Conservation (phyloP, 2,797 vertebrate genomes). For the Gobionotothen gibberifrons region DNA sequence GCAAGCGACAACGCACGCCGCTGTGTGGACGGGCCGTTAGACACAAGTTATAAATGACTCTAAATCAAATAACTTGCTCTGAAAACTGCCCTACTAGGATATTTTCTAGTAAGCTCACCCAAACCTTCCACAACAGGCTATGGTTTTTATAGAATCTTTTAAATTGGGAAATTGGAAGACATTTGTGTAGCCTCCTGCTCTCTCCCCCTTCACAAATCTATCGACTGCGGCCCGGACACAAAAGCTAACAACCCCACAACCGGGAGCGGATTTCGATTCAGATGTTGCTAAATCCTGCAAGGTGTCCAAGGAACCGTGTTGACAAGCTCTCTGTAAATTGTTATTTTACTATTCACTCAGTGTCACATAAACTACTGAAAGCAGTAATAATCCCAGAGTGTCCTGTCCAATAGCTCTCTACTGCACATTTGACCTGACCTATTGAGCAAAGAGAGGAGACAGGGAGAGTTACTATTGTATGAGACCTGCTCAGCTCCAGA, state of each 20-base stretch:
- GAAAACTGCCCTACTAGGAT: no score
- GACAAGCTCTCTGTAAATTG: background rate
- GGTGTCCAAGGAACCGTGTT: background rate
- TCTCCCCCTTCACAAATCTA: background rate
- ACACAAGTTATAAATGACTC: no score
- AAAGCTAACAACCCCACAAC: background rate
- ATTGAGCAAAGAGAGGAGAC: constrained; percentile 53
- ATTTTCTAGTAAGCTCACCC: no score
- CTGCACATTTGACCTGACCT: constrained; percentile 63
- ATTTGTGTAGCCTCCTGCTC: background rate
- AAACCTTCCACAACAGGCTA: no score
- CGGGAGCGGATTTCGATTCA: no score
- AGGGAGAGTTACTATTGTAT: constrained; percentile 56
- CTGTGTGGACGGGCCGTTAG: no score
- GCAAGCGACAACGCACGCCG: no score
- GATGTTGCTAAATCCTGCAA: no score
- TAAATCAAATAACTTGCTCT: no score
- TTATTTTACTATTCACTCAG: constrained; percentile 10
- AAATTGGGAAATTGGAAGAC: background rate
- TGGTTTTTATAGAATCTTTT: background rate
- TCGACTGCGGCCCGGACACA: background rate
- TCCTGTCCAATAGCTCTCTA: constrained; percentile 36
- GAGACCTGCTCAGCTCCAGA: constrained; percentile 58
- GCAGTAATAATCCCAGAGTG: constrained; percentile 47
- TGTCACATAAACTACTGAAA: constrained; percentile 15